A percentile compares a stretch with the other conserved stretches of the same genome.
Evolutionary conservation across 2,113 vertebrate species (phyloP).

Genomic region (Clupea harengus): DNA sequence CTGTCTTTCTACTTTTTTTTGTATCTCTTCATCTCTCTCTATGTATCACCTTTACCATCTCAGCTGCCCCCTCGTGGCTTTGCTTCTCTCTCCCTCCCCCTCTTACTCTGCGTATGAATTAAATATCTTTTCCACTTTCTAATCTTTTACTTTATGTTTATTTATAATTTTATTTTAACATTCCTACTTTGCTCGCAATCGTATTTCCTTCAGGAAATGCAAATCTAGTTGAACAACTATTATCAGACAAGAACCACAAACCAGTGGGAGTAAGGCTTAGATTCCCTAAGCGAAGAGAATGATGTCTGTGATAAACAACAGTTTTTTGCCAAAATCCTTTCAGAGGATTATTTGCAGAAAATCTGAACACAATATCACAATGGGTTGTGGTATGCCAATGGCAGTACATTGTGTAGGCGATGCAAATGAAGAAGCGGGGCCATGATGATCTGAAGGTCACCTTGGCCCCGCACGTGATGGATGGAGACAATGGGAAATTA

Average conservation of each 20-base stretch:
- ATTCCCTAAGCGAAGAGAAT: background rate
- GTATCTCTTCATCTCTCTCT: too few relatives aligned
- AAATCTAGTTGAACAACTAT: background rate
- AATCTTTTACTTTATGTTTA: too few relatives aligned
- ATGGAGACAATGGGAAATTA: conserved; percentile 64
- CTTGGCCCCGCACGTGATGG: conserved; percentile 54
- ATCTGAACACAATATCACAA: conserved; percentile 16
- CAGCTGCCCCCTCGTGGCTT: too few relatives aligned
- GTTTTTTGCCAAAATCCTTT: background rate
- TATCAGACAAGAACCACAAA: background rate
- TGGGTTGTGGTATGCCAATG: conserved; percentile 27
- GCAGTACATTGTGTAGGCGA: conserved; percentile 49
- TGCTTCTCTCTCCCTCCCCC: too few relatives aligned
- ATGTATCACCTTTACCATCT: too few relatives aligned
- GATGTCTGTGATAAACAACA: background rate
- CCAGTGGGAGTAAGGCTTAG: background rate
- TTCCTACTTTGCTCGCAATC: too few relatives aligned
- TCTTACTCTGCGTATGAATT: too few relatives aligned
- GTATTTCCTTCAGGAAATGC: too few relatives aligned
- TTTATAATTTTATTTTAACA: too few relatives aligned
- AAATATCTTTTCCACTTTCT: too few relatives aligned
- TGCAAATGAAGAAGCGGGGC: conserved; percentile 59
- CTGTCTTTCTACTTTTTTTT: too few relatives aligned
- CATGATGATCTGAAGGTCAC: conserved; percentile 68
- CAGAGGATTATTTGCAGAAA: background rate